Percentiles rank a stretch among this genome's conserved stretches.
Conservation (phyloP, 1,140 invertebrate genomes). For the Drosophila ogumai region DNA sequence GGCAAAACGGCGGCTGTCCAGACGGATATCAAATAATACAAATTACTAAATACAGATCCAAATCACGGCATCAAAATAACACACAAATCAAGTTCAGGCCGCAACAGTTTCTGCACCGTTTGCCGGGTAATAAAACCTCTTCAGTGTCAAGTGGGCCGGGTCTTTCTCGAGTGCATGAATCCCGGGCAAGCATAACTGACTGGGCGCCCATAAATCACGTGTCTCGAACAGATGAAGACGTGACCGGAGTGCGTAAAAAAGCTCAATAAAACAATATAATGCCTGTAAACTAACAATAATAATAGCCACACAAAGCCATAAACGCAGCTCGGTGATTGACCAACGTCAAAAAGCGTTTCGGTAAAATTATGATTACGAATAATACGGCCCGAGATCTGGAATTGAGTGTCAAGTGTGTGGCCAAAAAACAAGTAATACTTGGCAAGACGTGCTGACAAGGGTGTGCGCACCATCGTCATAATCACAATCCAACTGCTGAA, state of each 20-base stretch:
- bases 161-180: conserved; percentile 10
- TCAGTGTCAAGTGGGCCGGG: conserved; percentile 57
- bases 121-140: conserved; percentile 47
- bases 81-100: conserved; percentile 56
- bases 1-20: conserved; percentile 28
- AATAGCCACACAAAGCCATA: conserved; percentile 21
- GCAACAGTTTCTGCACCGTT: conserved; percentile 42
- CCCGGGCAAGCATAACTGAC: not conserved
- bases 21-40: conserved; percentile 47
- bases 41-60: conserved; percentile 32
- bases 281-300: conserved; percentile 60
- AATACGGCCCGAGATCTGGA: conserved; percentile 22
- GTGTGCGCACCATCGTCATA: conserved; percentile 19
- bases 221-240: conserved; percentile 60
- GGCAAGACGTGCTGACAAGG: conserved; percentile 22
- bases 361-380: conserved; percentile 34
- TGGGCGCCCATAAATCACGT: conserved; percentile 67
- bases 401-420: conserved; percentile 47
- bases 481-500: conserved; percentile 46
- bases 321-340: conserved; percentile 23
- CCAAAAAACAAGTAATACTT: conserved; percentile 9
- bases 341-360: conserved; percentile 29
- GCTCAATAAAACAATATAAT: conserved; percentile 55
- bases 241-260: conserved; percentile 51
- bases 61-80: conserved; percentile 45